Evolutionary conservation across 1,140 invertebrate species (phyloP), one percentile per base, ranked within the genome.

Genomic region (Eumeta japonica): DNA sequence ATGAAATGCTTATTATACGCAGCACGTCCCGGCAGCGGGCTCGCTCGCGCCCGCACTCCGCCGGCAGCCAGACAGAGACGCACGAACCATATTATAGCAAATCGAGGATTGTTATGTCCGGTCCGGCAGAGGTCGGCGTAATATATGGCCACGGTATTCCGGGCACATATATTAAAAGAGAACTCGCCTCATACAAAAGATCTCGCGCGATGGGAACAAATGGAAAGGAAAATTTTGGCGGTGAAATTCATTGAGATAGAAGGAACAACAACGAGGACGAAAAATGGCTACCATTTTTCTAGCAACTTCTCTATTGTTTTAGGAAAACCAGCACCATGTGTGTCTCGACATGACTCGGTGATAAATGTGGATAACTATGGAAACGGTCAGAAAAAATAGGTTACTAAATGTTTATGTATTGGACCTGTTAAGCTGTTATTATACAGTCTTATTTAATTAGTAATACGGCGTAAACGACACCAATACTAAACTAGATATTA

Each of bases 1-100:
- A 76, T 76, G 73, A 76, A 76, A 76, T 76, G 73, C 73, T 76
- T 75, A 76, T 76, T 76, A 75, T 76, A 76, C 74, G 71, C 70
- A 65, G 71, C 74, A 76, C 74, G 74, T 76, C 52, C 43, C 50
- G 28, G 4, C 9, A n/a, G n/a, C n/a, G n/a, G n/a, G n/a, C 57
- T 59, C 48, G 62, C 60, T 55, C 59, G 54, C 59, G 51, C 56
- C 51, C 52, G 50, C 48, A 50, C n/a, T 39, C 43, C 42, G 46
- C 39, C 46, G 28, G 17, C 34, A n/a, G 38, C 44, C 37, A 39
- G 53, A 66, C 52, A 62, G 50, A 55, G 62, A 72, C 58, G 54
- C 58, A 62, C 61, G 52, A 65, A 58, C 62, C 56, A 73, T 71
- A 73, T 74, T 72, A 72, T 73, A 73, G 67, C 70, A 76, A 75